Evolutionary conservation across 2,113 vertebrate genomes (phyloP), one percentile per base, ranked within the genome.

Genomic region (Chionomys nivalis): DNA sequence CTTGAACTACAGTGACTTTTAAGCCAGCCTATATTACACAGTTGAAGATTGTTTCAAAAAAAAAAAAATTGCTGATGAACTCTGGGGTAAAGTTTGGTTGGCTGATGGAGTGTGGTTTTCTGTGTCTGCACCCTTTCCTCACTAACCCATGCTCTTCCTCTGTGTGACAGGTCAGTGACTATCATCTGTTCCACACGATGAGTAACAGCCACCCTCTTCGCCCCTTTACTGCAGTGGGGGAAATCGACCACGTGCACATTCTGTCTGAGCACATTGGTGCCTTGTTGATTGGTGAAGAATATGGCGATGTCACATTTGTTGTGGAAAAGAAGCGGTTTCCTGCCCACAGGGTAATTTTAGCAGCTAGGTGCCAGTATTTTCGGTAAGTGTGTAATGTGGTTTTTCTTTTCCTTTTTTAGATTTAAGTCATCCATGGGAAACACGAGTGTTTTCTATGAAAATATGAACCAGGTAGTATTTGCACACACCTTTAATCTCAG

Each of bases 161-260:
- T 96, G 17, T 65, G 78, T 97, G 90, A 44, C 94, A 99, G 98
- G 97, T 98, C 98, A 98, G 97, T 44, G 96, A 97, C 11, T 98
- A 97, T 87, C 97, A 87, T 75, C 96, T 97, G 0, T 95, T 97
- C 55, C 98, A 94, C 97, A 99, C 98, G 98, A 99, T 99, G 99
- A 99, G 99, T 98, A 99, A 99, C 98, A 99, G 99, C 97, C 99
- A 99, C 89, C 99, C 99, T 0, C 98, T 99, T 77, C 99, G 99
- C 66, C 99, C 99, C 3, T 99, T 99, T 97, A 99, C 99, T 90
- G 99, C 99, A 1, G 99, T 99, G 90, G 99, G 99, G 63, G 99
- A 99, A 98, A 99, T 99, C 13, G 99, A 99, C 97, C 99, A 99
- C 66, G 99, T 99, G 97, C 99, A 99, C 98, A 99, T 99, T 96